Conservation (phyloP, 2,888 invertebrate species). For the Hirtodrosophila trivittata region DNA sequence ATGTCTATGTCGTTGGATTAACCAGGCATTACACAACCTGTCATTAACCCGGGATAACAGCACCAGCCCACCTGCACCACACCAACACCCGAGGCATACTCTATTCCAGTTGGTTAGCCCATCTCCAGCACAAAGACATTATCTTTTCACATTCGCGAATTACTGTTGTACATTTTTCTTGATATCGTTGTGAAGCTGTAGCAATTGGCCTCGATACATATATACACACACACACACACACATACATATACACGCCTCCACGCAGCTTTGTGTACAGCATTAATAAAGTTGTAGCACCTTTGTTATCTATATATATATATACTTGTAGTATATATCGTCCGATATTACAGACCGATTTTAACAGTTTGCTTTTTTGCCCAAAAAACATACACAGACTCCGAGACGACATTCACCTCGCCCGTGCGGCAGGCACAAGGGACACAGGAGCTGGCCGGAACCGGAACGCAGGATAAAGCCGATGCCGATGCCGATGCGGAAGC, state of each 20-base stretch:
- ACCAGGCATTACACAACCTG: background rate
- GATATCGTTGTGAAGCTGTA: slow-evolving; percentile 33
- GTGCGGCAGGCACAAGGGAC: slow-evolving; percentile 69
- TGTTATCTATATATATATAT: background rate
- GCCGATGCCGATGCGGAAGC: slow-evolving; percentile 31
- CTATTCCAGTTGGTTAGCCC: no score
- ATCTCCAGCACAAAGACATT: no score
- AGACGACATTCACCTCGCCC: slow-evolving; percentile 83
- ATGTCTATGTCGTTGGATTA: slow-evolving; percentile 13
- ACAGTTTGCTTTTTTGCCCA: slow-evolving; percentile 12
- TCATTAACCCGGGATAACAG: no score
- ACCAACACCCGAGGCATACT: no score
- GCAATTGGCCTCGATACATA: slow-evolving; percentile 32
- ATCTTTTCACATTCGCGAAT: no score
- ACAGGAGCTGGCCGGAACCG: slow-evolving; percentile 50
- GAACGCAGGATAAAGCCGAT: slow-evolving; percentile 32
- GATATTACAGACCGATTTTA: slow-evolving; percentile 9
- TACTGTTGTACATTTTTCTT: slow-evolving; percentile 16
- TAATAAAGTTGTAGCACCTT: slow-evolving; percentile 33
- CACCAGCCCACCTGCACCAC: no score
- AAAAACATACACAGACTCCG: slow-evolving; percentile 79
- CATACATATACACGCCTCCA: slow-evolving; percentile 20
- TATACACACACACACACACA: slow-evolving; percentile 9
- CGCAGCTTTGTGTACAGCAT: slow-evolving; percentile 69
- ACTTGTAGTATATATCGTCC: background rate